These are phyloP conservation scores for Halcyon chelicuti DNA, from an alignment of 2,797 vertebrate genomes.

Conservation along the genomic window DNA sequence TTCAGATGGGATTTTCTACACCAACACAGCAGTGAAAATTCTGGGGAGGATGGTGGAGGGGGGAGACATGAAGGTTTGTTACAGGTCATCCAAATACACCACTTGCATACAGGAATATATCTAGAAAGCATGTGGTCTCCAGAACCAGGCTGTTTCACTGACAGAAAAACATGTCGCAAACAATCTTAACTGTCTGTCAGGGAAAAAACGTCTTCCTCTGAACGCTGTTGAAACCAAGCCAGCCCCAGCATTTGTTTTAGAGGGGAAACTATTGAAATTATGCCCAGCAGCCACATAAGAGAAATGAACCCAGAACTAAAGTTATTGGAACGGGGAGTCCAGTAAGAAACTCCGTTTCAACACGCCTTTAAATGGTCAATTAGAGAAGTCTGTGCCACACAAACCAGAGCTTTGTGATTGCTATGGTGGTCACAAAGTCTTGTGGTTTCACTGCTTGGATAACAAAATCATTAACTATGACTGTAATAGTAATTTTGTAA, in stretches of 20 bases:
- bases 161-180: background rate
- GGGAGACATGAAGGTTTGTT: background rate
- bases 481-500: background rate
- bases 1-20: background rate
- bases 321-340: background rate
- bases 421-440: background rate
- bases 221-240: conserved; percentile 1
- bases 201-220: background rate
- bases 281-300: background rate
- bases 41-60: background rate
- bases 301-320: background rate
- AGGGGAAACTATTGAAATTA: background rate
- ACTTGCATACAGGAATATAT: background rate
- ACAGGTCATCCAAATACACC: background rate
- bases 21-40: background rate
- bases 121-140: background rate
- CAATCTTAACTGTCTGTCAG: background rate
- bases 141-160: background rate
- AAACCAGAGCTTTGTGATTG: background rate
- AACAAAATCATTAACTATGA: conserved; percentile 54
- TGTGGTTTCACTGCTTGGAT: conserved; percentile 45
- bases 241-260: background rate
- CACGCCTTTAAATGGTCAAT: background rate
- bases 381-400: background rate
- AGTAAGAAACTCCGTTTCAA: conserved; percentile 14